Conservation (phyloP, 2,888 invertebrate species). For the Rhaphigaster nebulosa region DNA sequence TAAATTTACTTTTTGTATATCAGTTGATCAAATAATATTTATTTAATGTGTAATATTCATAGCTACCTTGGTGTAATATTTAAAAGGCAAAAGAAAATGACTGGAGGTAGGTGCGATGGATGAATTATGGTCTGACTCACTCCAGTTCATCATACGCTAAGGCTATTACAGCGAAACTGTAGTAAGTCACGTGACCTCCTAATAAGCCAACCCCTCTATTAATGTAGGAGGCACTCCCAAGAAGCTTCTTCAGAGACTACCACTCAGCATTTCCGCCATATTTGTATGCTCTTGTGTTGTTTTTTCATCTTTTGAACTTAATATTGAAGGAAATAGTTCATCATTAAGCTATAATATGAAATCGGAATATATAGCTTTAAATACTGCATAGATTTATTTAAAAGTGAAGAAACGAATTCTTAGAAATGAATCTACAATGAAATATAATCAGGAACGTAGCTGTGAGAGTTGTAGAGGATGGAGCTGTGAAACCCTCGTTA, state of each 20-base stretch:
- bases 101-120: constrained; percentile 20
- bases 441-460: too few relatives aligned
- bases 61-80: neutral
- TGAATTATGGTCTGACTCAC: constrained; percentile 46
- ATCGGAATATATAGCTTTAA: too few relatives aligned
- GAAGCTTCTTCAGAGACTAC: neutral
- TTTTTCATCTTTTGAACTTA: neutral
- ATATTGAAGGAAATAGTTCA: too few relatives aligned
- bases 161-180: constrained; percentile 36
- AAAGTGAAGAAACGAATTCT: too few relatives aligned
- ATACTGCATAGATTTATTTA: too few relatives aligned
- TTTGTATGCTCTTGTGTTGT: neutral
- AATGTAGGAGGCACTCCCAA: constrained; percentile 40
- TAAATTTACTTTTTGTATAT: neutral
- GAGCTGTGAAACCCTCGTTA: too few relatives aligned
- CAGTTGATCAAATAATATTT: neutral
- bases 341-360: too few relatives aligned
- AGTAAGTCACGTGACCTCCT: constrained; percentile 54
- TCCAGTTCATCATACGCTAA: constrained; percentile 39
- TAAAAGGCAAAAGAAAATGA: neutral
- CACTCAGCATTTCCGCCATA: neutral
- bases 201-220: constrained; percentile 49
- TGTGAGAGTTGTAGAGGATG: too few relatives aligned
- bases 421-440: too few relatives aligned
- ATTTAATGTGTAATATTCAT: neutral